Evolutionary conservation across 30 jellyfish, hydroid and myxozoan genomes (phyloP), one percentile per base, ranked within the genome.

Genomic region (Turritopsis dohrnii): DNA sequence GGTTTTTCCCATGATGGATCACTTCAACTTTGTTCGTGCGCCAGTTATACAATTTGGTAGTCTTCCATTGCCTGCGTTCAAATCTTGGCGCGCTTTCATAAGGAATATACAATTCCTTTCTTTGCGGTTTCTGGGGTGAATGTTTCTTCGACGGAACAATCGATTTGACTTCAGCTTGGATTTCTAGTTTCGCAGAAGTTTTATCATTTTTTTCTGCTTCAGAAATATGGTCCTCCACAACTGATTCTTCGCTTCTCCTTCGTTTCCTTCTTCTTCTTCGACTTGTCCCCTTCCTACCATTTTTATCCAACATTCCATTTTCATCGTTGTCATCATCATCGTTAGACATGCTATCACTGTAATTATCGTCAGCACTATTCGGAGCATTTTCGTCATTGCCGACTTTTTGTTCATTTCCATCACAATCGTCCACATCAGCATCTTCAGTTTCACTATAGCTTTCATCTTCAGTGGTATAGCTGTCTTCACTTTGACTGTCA

Each of bases 381-480:
- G 18, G 20, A 60, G 18, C n/a, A 69, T 69, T 27, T 5, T 69
- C 9, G 31, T 69, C 16, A 16, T 69, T 69, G 31, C 5, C 77
- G 31, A 3, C 31, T 8, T 16, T 27, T 5, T 69, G 28, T 22
- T 69, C 77, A 69, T 69, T 16, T 5, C 16, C 77, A 69, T 69
- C 9, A 16, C 16, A 5, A 69, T 69, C 31, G 31, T 69, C 77
- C 8, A 8, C 31, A 16, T 69, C 31, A 69, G 7, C 77, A 69
- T 69, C 9, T 5, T 69, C 77, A 3, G 28, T 69, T 8, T 69
- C 77, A 69, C 31, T 69, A 16, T 16, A 23, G 16, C 77, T 69
- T 69, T 69, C 31, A 69, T 69, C 31, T 69, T 22, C 77, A 23
- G 31, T 27, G 31, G 77, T 69, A 69, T n/a, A n/a, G n/a, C 60